A percentile compares a stretch with the other conserved stretches of the same genome.
phyloP scores from a whole-genome alignment of 2,888 invertebrate genomes.

The Amblyjoppa fuscipennis region DNA sequence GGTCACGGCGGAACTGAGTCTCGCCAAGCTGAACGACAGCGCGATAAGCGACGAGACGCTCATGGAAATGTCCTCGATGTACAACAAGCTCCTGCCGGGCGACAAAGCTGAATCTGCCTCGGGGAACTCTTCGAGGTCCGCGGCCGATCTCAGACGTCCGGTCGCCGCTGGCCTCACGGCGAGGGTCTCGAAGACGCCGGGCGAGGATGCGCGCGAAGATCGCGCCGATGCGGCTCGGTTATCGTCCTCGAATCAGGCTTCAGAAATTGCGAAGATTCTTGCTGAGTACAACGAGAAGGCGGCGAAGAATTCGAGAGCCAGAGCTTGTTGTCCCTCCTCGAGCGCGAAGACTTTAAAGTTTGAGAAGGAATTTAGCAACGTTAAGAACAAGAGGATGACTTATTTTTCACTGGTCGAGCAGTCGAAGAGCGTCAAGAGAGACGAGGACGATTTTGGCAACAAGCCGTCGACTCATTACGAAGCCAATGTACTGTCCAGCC shows the following conservation, averaged over 20 bases:
- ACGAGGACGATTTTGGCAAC: slow-evolving; percentile 1
- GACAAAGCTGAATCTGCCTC: slow-evolving; percentile 54
- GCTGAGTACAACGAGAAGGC: slow-evolving; percentile 76
- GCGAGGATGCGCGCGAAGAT: slow-evolving; percentile 14
- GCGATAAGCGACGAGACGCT: slow-evolving; percentile 74
- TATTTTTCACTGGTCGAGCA: slow-evolving; percentile 51
- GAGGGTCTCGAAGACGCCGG: slow-evolving; percentile 19
- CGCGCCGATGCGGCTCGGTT: slow-evolving; percentile 1
- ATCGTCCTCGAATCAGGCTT: slow-evolving; percentile 69
- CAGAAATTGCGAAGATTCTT: slow-evolving; percentile 77
- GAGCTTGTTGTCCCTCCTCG: slow-evolving; percentile 13
- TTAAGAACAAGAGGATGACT: slow-evolving; percentile 18
- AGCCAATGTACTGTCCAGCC: slow-evolving; percentile 2
- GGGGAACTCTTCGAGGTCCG: slow-evolving; percentile 8
- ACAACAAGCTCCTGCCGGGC: slow-evolving; percentile 69
- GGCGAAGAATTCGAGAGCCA: slow-evolving; percentile 35
- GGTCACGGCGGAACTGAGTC: slow-evolving; percentile 43
- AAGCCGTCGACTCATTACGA: background rate
- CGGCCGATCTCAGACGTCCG: slow-evolving; percentile 11
- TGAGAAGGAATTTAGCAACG: slow-evolving; percentile 21
- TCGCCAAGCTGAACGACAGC: slow-evolving; percentile 70
- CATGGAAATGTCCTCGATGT: slow-evolving; percentile 76
- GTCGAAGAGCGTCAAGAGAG: slow-evolving; percentile 33
- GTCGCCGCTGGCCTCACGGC: slow-evolving; percentile 30
- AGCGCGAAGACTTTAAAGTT: slow-evolving; percentile 32